Percentiles rank a stretch among this genome's conserved stretches.
Conservation (phyloP, 2,888 invertebrate genomes). For the Drosophila borborema region DNA sequence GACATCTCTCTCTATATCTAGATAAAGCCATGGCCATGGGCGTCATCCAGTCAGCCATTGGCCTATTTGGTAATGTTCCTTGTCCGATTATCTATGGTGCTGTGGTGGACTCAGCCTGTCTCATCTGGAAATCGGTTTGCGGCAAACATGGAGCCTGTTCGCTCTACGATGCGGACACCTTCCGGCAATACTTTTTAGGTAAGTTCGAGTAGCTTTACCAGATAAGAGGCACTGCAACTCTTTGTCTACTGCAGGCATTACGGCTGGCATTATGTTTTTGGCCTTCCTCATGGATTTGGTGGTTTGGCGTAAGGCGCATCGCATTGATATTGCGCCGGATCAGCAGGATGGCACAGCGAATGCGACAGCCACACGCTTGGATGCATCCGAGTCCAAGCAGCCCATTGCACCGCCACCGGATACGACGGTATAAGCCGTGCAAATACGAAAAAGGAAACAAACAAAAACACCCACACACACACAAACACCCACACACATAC, state of each 20-base stretch:
- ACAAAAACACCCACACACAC: constrained; percentile 28
- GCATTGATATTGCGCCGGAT: constrained; percentile 89
- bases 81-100: constrained; percentile 98
- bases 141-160: constrained; percentile 93
- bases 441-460: background rate
- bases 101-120: constrained; percentile 95
- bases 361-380: constrained; percentile 52
- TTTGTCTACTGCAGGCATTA: constrained; percentile 88
- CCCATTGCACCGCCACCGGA: constrained; percentile 79
- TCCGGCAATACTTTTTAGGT: constrained; percentile 95
- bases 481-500: constrained; percentile 35
- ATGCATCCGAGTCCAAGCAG: constrained; percentile 79
- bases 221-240: background rate
- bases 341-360: constrained; percentile 67
- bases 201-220: constrained; percentile 56
- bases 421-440: constrained; percentile 77
- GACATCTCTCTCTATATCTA: constrained; percentile 52
- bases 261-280: constrained; percentile 93
- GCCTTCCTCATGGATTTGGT: constrained; percentile 95
- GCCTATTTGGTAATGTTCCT: constrained; percentile 96
- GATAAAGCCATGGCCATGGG: constrained; percentile 98
- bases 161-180: constrained; percentile 93
- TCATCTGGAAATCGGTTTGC: constrained; percentile 93
- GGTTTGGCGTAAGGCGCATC: constrained; percentile 95
- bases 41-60: constrained; percentile 96